Base-by-base conservation (phyloP, 2,888 invertebrate genomes). In the Drosophila incognita region DNA sequence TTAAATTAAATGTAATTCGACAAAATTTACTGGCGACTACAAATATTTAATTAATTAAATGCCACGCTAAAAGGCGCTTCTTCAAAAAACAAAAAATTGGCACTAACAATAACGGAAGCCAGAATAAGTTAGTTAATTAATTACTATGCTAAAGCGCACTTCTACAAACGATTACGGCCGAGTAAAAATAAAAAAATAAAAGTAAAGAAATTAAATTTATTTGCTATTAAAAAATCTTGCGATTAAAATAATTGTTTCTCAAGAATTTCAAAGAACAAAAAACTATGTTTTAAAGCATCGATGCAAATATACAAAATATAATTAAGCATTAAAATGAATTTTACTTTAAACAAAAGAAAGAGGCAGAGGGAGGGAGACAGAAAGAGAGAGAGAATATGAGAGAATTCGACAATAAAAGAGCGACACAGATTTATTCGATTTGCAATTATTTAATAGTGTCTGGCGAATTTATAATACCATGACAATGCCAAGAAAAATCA, bases 361-460 rank as follows among this genome's bases (percentile, higher is more conserved):
- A 27, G 3, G 7, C 15, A 21, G 24, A 42, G 13, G n/a, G 18
- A 56, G 7, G 29, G 1, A 33, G 38, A 38, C 7, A 38, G 18
- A 38, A 36, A 15, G 36, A 15, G 7, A 36, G 15, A 6, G 7
- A 46, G 7, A 7, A 8, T 31, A 31, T 31, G 18, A 58, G 40
- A 10, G 11, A 59, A 21, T n/a, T 11, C 33, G 4, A 11, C 10
- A 33, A 4, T 0, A 33, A 33, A 36, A 56, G 51, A 49, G 61
- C 11, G 38, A 21, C 27, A 58, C 29, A 11, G 36, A 31, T 36
- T 38, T 27, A 49, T 73, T 74, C 51, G 64, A 59, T 62, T 69
- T 62, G 67, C 48, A 48, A 69, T 74, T 74, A 78, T 64, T 78
- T 69, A 78, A 74, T 67, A 69, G 54, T 36, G 61, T 48, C 51